Conservation (phyloP, 2,113 vertebrate species). For the Pelusios castaneus region DNA sequence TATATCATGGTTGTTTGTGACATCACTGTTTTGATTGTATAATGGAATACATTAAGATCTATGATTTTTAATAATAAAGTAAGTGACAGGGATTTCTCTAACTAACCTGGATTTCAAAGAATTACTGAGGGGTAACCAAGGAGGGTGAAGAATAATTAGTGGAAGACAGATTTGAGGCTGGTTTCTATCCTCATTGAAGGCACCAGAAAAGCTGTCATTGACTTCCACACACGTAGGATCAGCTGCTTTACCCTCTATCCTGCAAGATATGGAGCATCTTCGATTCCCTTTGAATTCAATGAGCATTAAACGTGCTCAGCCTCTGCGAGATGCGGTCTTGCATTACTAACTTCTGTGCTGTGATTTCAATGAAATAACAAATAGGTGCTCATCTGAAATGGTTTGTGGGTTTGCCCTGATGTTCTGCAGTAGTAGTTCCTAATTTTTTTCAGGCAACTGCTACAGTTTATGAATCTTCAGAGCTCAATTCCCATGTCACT, state of each 20-base stretch:
- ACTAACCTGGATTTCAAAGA: neutral
- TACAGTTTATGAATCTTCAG: neutral
- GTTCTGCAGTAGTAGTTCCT: neutral
- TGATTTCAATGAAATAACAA: neutral
- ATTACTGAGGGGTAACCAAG: neutral
- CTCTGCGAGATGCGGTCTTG: neutral
- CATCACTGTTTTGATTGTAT: neutral
- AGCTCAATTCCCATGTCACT: neutral
- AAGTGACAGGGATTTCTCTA: neutral
- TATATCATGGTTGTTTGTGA: neutral
- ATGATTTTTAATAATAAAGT: neutral
- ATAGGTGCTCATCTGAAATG: neutral
- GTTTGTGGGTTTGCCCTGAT: neutral
- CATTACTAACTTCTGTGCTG: neutral
- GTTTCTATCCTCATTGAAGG: neutral
- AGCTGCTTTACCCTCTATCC: neutral
- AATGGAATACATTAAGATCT: neutral
- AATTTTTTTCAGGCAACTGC: neutral
- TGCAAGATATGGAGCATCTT: neutral
- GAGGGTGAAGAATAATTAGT: neutral
- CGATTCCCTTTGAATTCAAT: neutral
- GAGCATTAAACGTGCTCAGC: neutral
- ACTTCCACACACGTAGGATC: neutral
- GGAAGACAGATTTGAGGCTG: neutral
- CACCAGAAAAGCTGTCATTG: neutral